Evolutionary conservation across 2,113 vertebrate species (phyloP), one percentile per base, ranked within the genome.

Genomic region (Dissostichus mawsoni): DNA sequence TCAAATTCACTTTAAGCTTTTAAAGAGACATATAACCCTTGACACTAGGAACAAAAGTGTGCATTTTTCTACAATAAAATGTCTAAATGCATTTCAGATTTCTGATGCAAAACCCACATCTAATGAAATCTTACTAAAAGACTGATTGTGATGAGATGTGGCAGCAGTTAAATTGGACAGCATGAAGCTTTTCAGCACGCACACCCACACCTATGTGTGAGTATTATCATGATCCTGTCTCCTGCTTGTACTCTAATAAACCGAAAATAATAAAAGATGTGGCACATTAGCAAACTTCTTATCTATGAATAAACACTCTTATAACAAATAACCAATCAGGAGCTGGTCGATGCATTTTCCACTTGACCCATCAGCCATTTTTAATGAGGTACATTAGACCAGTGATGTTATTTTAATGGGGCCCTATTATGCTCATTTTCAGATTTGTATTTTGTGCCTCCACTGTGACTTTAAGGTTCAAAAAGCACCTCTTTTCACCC

Each of bases 121-220:
- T 48, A 48, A 33, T 50, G 18, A 66, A 77, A 62, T 36, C 12
- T 10, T 57, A 25, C n/a, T 36, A 53, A 44, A 2, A 20, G 44
- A 20, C 23, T 58, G 61, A 6, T 57, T 45, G 29, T 23, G 45
- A 73, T 52, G 11, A 33, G 29, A 53, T 25, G 17, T 44, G 14
- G 10, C 57, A 69, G 8, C 63, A 61, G 20, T 50, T 53, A 14
- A 59, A 58, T 12, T 11, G 25, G 29, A 57, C 36, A 59, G 48
- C 23, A 14, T 55, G 61, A 23, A 45, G 29, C 23, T 17, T 48
- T 50, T 4, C 50, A 55, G 44, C 61, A 64, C 6, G 23, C 58
- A 84, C 67, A 58, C 57, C 69, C 64, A 64, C 59, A 9, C 18
- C 14, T 25, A 62, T 50, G 59, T 50, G 59, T 74, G 25, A 63